Evolutionary conservation across 2,888 invertebrate species (phyloP), one percentile per base, ranked within the genome.

Genomic region (Cynaeus angustus): DNA sequence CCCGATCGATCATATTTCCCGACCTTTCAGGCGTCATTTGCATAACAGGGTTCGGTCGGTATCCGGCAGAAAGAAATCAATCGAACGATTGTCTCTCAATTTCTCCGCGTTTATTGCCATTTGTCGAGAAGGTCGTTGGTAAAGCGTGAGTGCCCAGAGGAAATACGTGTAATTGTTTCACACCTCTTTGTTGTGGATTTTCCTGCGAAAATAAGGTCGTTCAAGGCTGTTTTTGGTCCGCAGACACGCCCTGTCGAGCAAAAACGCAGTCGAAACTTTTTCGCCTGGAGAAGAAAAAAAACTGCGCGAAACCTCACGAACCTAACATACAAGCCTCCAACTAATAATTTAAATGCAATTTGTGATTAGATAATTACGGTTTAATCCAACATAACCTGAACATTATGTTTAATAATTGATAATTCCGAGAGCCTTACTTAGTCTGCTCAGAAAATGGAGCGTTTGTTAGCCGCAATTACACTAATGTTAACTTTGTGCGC

Each of bases 281-380:
- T 55, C 9, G 45, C 45, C 56, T 14, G 38, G 13, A 67, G 38
- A 67, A 16, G 9, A 43, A 67, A 68, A n/a, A 55, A 61, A 65
- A 55, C 43, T 12, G 30, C 33, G 45, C 38, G 33, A 52, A 67
- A 59, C 37, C 52, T 56, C 64, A 68, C 58, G 64, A 68, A 68
- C 48, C 53, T 50, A 45, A 48, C 58, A 56, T 37, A 61, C 53
- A 64, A 64, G 38, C 48, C 33, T 52, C 52, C 65, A 75, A 72
- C 70, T 71, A 75, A 69, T 70, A 77, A 77, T 76, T 75, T 77
- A 77, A 77, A 77, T 71, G 75, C 72, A 77, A 77, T 77, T 77
- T 77, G 66, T 72, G 70, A 71, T 71, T 72, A 68, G 73, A 72
- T 76, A 77, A 77, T 77, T 77, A 68, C 71, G 59, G 74, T 74